Evolutionary conservation across 1,140 invertebrate species (phyloP), one percentile per base, ranked within the genome.

Genomic region (Pseudomyrmex concolor): DNA sequence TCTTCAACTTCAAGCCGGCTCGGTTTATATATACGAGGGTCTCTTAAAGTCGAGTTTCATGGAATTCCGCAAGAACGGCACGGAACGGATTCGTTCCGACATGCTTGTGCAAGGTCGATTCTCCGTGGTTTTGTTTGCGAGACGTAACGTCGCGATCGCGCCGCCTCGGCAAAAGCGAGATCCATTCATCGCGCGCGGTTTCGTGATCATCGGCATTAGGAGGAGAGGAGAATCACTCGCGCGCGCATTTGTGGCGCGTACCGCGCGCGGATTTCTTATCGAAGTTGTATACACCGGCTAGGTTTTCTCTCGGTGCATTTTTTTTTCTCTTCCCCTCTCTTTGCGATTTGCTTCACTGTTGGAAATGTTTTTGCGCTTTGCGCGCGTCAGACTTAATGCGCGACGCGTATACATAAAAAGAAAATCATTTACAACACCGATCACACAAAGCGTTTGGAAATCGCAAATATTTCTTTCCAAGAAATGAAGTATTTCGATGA

Each of bases 111-210:
- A 60, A 76, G 48, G 12, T 17, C 48, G 48, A 76, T 76, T 76
- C 22, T 76, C 73, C 25, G 73, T 48, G 73, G 73, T 13, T 54
- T 76, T 64, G 60, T 76, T 76, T 76, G 60, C 43, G n/a, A n/a
- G 60, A 76, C 60, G 60, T 76, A 64, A 51, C 10, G 48, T 67
- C 64, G 45, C 45, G 45, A 67, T 64, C 60, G 7, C 22, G 7
- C 22, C 60, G 15, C 17, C 60, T 34, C 48, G 73, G 34, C 54
- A 66, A 64, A 64, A 54, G 48, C 17, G 60, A 2, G 60, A 2
- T n/a, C 22, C 60, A 66, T 76, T 76, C 73, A 76, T 64, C 34
- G 34, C 60, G 73, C 43, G 55, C 60, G 22, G 63, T 34, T 76
- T 76, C 48, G 17, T 17, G 60, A 43, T n/a, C 48, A 64, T 51